Conservation (phyloP, 2,888 invertebrate species). For the Microdon myrmicae region DNA sequence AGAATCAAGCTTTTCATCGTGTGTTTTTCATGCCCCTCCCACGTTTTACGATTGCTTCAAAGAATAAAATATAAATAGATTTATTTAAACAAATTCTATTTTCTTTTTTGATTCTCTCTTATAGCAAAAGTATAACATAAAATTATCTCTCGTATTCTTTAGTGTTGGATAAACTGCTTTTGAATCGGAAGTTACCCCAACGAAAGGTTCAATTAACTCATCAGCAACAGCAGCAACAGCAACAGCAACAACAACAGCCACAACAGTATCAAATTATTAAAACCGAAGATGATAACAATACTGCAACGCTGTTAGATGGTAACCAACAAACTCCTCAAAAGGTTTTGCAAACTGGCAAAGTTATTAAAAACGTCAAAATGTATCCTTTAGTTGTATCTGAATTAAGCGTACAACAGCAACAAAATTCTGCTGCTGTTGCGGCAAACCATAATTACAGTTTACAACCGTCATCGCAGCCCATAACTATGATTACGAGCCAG, state of each 20-base stretch:
- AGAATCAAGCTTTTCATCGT: no score
- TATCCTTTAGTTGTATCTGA: constrained; percentile 64
- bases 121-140: no score
- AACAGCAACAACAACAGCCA: constrained; percentile 45
- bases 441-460: constrained; percentile 66
- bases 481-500: constrained; percentile 61
- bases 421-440: constrained; percentile 63
- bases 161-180: constrained; percentile 63
- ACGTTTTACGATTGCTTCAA: no score
- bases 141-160: no score
- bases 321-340: constrained; percentile 38
- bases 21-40: no score
- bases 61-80: no score
- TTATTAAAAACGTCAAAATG: constrained; percentile 63
- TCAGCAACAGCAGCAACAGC: constrained; percentile 58
- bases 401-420: constrained; percentile 59
- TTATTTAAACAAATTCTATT: constrained; percentile 3
- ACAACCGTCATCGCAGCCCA: constrained; percentile 64
- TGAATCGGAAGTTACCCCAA: constrained; percentile 63
- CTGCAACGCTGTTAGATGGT: constrained; percentile 47
- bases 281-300: constrained; percentile 57
- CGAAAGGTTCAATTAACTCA: constrained; percentile 61
- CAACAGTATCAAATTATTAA: constrained; percentile 59
- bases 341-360: constrained; percentile 59
- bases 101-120: constrained; percentile 31